Evolutionary conservation across 64 coral and sea anemone species (phyloP).

Genomic region (Platygyra sinensis): DNA sequence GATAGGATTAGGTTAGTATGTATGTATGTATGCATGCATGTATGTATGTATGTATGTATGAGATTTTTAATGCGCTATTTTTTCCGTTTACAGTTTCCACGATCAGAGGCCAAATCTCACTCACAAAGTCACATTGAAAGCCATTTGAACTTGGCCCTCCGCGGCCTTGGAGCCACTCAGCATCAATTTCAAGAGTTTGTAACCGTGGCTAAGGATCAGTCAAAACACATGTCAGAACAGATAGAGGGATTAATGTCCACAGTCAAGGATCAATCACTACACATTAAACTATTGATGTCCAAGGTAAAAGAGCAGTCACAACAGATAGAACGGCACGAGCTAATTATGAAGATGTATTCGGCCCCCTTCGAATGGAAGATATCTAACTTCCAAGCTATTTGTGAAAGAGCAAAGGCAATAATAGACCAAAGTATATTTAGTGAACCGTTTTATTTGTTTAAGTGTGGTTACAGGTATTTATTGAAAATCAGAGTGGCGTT

Average conservation of each 20-base stretch:
- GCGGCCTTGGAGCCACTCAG: constrained; percentile 9
- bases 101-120: constrained; percentile 15
- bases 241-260: too few relatives aligned
- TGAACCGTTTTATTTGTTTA: constrained; percentile 10
- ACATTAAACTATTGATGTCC: too few relatives aligned
- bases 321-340: not conserved
- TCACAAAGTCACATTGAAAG: constrained; percentile 3
- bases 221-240: not conserved
- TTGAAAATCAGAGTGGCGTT: not conserved
- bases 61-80: too few relatives aligned
- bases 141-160: constrained; percentile 24
- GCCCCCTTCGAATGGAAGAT: constrained; percentile 22
- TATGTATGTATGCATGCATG: too few relatives aligned
- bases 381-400: constrained; percentile 6
- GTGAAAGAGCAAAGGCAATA: not conserved
- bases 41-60: too few relatives aligned
- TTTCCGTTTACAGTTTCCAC: too few relatives aligned
- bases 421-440: not conserved
- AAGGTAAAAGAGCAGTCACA: too few relatives aligned
- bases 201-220: not conserved
- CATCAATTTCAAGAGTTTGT: not conserved
- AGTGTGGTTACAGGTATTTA: not conserved
- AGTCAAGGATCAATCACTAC: too few relatives aligned
- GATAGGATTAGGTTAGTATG: too few relatives aligned
- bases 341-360: not conserved